Evolutionary conservation across 2,113 vertebrate species (phyloP).

Genomic region (Cebidichthys violaceus): DNA sequence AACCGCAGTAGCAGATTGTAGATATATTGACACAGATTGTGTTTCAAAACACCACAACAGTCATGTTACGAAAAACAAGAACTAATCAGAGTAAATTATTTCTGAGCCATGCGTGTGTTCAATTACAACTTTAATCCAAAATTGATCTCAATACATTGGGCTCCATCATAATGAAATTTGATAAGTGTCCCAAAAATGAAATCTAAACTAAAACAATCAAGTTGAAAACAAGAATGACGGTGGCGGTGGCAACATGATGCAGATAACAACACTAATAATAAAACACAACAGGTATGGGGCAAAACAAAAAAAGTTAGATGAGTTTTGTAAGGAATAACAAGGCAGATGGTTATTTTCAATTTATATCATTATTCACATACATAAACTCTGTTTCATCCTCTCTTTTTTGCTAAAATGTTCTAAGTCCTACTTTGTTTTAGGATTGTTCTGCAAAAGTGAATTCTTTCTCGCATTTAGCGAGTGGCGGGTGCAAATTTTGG

Average conservation of each 20-base stretch:
- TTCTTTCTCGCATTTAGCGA: too few relatives aligned
- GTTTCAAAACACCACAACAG: slow-evolving; percentile 3
- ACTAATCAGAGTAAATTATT: slow-evolving; percentile 32
- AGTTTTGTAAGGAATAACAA: not conserved
- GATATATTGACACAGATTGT: slow-evolving; percentile 12
- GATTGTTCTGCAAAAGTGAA: not conserved
- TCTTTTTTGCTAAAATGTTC: not conserved
- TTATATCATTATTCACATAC: not conserved
- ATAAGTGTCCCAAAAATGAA: slow-evolving; percentile 26
- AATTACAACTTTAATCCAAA: slow-evolving; percentile 50
- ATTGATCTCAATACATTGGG: slow-evolving; percentile 44
- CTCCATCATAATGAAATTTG: slow-evolving; percentile 36
- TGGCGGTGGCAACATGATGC: not conserved
- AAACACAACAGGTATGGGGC: not conserved
- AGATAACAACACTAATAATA: not conserved
- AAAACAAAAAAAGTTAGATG: not conserved
- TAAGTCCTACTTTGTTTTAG: not conserved
- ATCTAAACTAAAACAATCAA: slow-evolving; percentile 9
- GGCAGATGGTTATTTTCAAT: not conserved
- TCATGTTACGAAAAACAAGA: slow-evolving; percentile 20
- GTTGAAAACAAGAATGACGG: not conserved
- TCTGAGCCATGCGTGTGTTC: slow-evolving; percentile 22
- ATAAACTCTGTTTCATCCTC: not conserved
- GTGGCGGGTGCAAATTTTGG: too few relatives aligned
- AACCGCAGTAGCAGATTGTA: slow-evolving; percentile 7